These are phyloP conservation scores for Liodrosophila aerea DNA, from an alignment of 2,888 invertebrate genomes.

Conservation along the genomic window DNA sequence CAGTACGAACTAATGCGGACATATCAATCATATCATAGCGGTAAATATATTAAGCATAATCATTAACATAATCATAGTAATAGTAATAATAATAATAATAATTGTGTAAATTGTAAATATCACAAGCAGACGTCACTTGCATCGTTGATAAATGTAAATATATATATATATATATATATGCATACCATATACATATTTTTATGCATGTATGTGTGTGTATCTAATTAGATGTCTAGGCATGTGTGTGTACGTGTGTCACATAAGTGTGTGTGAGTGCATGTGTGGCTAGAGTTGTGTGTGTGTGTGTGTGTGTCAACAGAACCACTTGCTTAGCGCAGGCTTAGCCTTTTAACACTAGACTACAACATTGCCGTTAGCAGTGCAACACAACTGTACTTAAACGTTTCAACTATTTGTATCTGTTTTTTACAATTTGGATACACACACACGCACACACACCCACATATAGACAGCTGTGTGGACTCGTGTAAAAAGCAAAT, in stretches of 20 bases:
- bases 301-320: background rate
- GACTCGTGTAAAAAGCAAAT: no score
- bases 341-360: slow-evolving; percentile 5
- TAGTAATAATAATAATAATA: slow-evolving; percentile 49
- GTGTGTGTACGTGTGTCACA: slow-evolving; percentile 13
- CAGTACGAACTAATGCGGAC: slow-evolving; percentile 30
- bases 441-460: no score
- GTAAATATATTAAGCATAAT: slow-evolving; percentile 32
- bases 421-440: no score
- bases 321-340: background rate
- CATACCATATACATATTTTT: slow-evolving; percentile 9
- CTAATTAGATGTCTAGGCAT: slow-evolving; percentile 7
- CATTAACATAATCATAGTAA: slow-evolving; percentile 21
- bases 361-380: slow-evolving; percentile 6
- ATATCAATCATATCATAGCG: slow-evolving; percentile 39
- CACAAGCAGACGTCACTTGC: slow-evolving; percentile 77
- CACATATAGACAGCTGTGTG: no score
- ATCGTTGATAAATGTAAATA: slow-evolving; percentile 63
- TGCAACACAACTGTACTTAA: no score
- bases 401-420: no score
- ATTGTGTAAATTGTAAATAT: slow-evolving; percentile 75
- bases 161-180: slow-evolving; percentile 8
- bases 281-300: background rate
- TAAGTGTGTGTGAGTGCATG: background rate
- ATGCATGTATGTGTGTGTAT: slow-evolving; percentile 21